Evolutionary conservation across 2,797 vertebrate species (phyloP), one percentile per base, ranked within the genome.

Genomic region (Acipenser transmontanus): DNA sequence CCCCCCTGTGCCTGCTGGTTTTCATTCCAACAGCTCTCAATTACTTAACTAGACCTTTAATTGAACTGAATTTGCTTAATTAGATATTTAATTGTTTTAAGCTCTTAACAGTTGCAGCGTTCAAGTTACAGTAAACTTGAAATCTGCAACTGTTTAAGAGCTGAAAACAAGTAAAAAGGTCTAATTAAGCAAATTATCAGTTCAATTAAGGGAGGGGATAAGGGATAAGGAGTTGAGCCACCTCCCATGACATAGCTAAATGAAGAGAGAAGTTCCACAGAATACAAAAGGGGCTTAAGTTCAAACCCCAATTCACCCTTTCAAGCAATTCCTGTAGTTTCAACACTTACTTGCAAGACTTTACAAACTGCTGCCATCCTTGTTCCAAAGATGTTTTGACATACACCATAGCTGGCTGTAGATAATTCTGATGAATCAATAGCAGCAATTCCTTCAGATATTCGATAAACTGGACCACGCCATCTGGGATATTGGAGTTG

Each of bases 321-420:
- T 54, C n/a, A 9, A n/a, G 52, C n/a, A n/a, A 54, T 9, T 4
- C 5, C 52, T 54, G n/a, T 9, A 34, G 20, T 8, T 48, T 61
- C 50, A 20, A 1, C 59, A 76, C 95, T 90, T 78, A 99, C 97
- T 88, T 87, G 94, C 96, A 98, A 12, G 91, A 92, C 10, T 94
- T 82, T 7, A 93, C 86, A 51, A 94, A 90, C 57, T 8, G 80
- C 70, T 83, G 77, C 93, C 95, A 98, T 0, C 75, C 84, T n/a
- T 13, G 71, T 34, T 91, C 82, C 6, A 97, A 73, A 0, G 68
- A 70, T 0, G 81, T 64, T 1, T 83, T 80, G 6, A 87, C 49
- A n/a, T 83, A 75, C 0, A 80, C 82, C 77, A 94, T 78, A 0
- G 81, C 72, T 0, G 96, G 95, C 59, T 93, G 69, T 73, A 98